Evolutionary conservation across 1,140 invertebrate genomes (phyloP).

Genomic region (Drosophila navojoa): DNA sequence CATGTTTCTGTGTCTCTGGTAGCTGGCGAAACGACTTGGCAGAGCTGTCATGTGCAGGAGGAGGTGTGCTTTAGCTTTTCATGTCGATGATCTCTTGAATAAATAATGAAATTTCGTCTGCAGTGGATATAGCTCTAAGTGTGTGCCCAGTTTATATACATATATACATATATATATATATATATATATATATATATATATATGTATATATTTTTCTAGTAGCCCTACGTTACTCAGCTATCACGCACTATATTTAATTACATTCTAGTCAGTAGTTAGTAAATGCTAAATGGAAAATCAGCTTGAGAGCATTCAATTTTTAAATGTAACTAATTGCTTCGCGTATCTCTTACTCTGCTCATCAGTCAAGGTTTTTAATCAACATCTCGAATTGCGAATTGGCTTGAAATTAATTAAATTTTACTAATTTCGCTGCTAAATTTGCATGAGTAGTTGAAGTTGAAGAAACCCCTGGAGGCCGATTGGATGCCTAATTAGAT

Average conservation of each 20-base stretch:
- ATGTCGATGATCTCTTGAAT: conserved; percentile 63
- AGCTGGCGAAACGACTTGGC: not conserved
- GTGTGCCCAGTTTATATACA: conserved; percentile 1
- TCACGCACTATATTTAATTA: no score
- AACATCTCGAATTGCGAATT: conserved; percentile 51
- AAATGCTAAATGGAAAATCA: no score
- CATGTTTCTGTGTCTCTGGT: conserved; percentile 15
- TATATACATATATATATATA: not conserved
- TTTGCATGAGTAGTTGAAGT: conserved; percentile 51
- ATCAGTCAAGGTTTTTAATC: conserved; percentile 61
- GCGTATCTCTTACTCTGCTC: not conserved
- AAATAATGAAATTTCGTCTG: conserved; percentile 75
- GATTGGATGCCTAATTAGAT: conserved; percentile 60
- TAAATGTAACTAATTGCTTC: no score
- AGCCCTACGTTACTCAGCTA: not conserved
- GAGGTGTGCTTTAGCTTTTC: conserved; percentile 14
- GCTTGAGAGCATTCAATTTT: no score
- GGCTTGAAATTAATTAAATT: conserved; percentile 69
- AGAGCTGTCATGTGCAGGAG: not conserved
- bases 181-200: conserved; percentile 2
- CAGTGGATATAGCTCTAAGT: not conserved
- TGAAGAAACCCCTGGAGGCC: conserved; percentile 1
- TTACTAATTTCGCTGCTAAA: conserved; percentile 60
- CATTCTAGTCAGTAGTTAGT: no score
- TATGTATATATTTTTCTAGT: no score